Conservation (phyloP, 2,888 invertebrate species). For the Patella ulyssiponensis region DNA sequence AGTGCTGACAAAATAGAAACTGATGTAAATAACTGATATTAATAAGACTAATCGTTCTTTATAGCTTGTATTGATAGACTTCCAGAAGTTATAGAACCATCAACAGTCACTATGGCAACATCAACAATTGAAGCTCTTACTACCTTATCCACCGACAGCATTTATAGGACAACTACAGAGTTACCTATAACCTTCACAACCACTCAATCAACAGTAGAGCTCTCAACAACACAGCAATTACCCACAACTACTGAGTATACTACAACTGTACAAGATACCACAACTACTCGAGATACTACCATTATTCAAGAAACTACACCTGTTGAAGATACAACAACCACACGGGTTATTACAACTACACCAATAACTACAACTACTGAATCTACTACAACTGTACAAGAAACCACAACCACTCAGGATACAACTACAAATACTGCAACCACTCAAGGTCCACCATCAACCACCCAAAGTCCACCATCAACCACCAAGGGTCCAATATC, state of each 20-base stretch:
- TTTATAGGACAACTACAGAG: not conserved
- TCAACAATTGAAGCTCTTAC: constrained; percentile 3
- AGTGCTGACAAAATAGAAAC: not conserved
- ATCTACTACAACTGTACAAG: constrained; percentile 3
- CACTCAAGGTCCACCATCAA: constrained; percentile 16
- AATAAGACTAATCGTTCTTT: not conserved
- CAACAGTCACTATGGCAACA: not conserved
- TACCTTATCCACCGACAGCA: not conserved
- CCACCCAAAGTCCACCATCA: constrained; percentile 15
- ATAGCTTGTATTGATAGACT: constrained; percentile 14
- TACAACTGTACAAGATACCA: not conserved
- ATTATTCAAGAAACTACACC: not conserved
- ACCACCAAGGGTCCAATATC: not conserved
- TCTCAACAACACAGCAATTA: not conserved
- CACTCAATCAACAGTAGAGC: not conserved
- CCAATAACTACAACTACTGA: constrained; percentile 22
- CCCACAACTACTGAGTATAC: not conserved
- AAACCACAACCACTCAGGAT: constrained; percentile 11
- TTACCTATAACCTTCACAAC: not conserved
- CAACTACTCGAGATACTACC: constrained; percentile 16
- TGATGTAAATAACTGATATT: no score
- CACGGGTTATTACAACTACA: constrained; percentile 15
- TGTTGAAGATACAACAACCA: not conserved
- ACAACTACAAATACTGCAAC: constrained; percentile 14
- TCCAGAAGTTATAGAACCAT: constrained; percentile 19